Conservation (phyloP, 2,113 vertebrate species). For the Mohoua ochrocephala region DNA sequence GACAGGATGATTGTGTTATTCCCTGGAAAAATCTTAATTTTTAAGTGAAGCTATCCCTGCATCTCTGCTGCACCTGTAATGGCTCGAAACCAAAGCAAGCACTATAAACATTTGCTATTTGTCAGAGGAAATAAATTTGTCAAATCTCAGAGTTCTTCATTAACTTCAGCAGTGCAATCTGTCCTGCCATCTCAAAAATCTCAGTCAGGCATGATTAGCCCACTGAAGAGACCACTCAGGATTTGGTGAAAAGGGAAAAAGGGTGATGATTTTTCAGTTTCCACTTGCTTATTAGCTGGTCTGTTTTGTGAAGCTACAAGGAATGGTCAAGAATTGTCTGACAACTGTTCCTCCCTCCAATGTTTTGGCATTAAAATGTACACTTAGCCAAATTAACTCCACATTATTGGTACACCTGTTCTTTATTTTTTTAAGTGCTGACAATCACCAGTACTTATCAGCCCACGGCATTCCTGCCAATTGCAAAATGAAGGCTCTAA, state of each 20-base stretch:
- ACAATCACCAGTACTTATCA: neutral
- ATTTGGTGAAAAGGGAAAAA: neutral
- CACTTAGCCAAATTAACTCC: neutral
- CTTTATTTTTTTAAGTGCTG: neutral
- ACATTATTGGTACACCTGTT: neutral
- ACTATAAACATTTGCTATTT: slow-evolving; percentile 51
- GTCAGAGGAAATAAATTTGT: slow-evolving; percentile 67
- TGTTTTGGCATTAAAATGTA: neutral
- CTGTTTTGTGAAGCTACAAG: neutral
- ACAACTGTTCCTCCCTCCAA: neutral
- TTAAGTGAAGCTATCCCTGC: slow-evolving; percentile 52
- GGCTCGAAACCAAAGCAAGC: slow-evolving; percentile 65
- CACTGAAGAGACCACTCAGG: neutral
- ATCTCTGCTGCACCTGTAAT: slow-evolving; percentile 55
- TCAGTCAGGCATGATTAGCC: neutral
- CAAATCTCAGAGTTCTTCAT: slow-evolving; percentile 58
- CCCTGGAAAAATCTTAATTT: slow-evolving; percentile 56
- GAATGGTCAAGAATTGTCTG: neutral
- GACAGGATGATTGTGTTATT: slow-evolving; percentile 63
- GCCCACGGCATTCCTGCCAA: neutral
- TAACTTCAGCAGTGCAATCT: slow-evolving; percentile 48
- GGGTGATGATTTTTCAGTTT: neutral
- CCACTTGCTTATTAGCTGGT: neutral
- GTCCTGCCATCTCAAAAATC: neutral
- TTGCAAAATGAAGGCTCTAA: neutral